Conservation (phyloP, 2,888 invertebrate genomes). For the Apamea monoglypha region DNA sequence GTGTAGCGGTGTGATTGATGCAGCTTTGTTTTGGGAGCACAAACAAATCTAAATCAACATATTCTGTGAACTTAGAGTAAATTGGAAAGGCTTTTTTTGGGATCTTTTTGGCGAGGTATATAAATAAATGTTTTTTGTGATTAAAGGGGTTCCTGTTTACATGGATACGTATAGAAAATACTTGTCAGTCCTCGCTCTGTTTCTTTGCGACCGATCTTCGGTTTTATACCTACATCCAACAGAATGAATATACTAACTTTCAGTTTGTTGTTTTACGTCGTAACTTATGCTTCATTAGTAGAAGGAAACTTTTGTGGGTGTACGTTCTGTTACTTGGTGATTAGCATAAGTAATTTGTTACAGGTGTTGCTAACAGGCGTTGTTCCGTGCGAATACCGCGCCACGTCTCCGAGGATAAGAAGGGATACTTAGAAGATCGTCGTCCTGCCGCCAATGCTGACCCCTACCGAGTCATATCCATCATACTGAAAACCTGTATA, state of each 20-base stretch:
- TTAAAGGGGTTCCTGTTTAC: conserved; percentile 6
- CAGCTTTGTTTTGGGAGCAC: neutral
- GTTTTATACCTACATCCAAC: conserved; percentile 8
- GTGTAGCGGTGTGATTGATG: neutral
- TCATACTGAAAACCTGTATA: conserved; percentile 95
- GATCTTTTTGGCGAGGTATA: neutral
- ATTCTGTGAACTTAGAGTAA: conserved; percentile 13
- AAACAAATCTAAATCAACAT: conserved; percentile 17
- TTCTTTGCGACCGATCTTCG: too few relatives aligned
- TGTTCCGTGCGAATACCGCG: conserved; percentile 98
- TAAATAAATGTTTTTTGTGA: conserved; percentile 4
- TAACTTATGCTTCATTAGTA: neutral
- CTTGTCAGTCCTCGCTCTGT: neutral
- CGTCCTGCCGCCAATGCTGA: conserved; percentile 98
- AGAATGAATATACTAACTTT: neutral
- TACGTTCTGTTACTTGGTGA: conserved; percentile 19
- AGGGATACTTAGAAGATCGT: conserved; percentile 98
- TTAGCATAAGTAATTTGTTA: conserved; percentile 39
- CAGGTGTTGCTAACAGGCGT: conserved; percentile 97
- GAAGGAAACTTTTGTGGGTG: conserved; percentile 10
- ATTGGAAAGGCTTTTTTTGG: conserved; percentile 29
- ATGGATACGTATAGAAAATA: neutral
- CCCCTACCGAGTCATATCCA: conserved; percentile 95
- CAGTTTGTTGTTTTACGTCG: conserved; percentile 10
- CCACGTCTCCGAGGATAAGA: conserved; percentile 96